Evolutionary conservation across 2,113 vertebrate species (phyloP), one percentile per base, ranked within the genome.

Genomic region (Apteryx owenii): DNA sequence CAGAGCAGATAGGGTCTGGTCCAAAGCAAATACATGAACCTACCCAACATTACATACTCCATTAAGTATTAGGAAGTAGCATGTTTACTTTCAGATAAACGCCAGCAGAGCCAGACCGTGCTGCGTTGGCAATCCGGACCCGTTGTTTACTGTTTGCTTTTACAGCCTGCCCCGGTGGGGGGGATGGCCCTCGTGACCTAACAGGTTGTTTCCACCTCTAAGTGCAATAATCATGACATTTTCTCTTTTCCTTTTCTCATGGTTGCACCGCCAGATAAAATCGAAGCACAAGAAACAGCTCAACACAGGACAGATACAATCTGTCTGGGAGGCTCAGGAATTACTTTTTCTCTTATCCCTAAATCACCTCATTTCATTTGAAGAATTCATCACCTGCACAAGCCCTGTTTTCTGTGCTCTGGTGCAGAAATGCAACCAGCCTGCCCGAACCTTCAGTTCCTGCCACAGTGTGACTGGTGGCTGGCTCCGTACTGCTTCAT

Each of bases 21-120:
- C 95, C 97, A 97, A 97, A 97, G 82, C 90, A 97, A 97, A 97
- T 3, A 97, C 2, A 78, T 3, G 4, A 81, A 73, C 44, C 76
- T 91, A 53, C 78, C 91, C 94, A 91, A 77, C 66, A 89, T 95
- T 91, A 85, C 94, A 70, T 76, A 53, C 66, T 54, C 79, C 91
- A 93, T 80, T 48, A 90, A 72, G 42, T 12, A 46, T 90, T 73
- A 91, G 97, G 96, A 97, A 97, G 82, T 28, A 53, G 77, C 8
- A 5, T 84, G 33, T 86, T 94, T 64, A 64, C 75, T 48, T 64
- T 53, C 76, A 95, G 97, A 94, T 88, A 95, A 96, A 93, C 1
- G 28, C 53, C 68, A 68, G 85, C 44, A 54, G 56, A 95, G 85
- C 19, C 92, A 87, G 81, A 42, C 73, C 31, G 1, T 2, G 6